These are phyloP conservation scores for Podarcis siculus DNA, from an alignment of 2,797 vertebrate genomes.

Conservation along the genomic window DNA sequence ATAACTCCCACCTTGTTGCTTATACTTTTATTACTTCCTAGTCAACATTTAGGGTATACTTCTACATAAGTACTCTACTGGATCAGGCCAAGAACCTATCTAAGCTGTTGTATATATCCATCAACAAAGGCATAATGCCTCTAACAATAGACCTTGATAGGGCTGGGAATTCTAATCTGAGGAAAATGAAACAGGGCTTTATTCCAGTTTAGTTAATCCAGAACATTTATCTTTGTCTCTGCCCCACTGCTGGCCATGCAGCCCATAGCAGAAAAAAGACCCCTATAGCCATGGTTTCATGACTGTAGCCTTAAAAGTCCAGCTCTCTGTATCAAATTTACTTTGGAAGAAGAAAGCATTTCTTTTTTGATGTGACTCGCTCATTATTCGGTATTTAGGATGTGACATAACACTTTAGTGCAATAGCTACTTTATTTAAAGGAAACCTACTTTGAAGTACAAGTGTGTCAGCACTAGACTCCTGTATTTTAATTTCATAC, in stretches of 20 bases:
- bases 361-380: background rate
- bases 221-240: too few species aligned
- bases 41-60: too few species aligned
- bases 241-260: background rate
- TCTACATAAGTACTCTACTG: too few species aligned
- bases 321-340: background rate
- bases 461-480: background rate
- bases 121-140: background rate
- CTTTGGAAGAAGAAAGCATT: background rate
- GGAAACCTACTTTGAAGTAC: background rate
- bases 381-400: background rate
- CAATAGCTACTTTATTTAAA: background rate
- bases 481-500: background rate
- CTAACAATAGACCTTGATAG: too few species aligned
- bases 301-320: background rate
- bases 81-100: too few species aligned
- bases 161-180: too few species aligned
- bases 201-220: too few species aligned
- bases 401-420: background rate
- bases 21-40: background rate
- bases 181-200: too few species aligned
- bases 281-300: background rate
- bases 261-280: background rate
- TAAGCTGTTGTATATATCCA: too few species aligned
- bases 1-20: background rate